phyloP scores from a whole-genome alignment of 2,888 invertebrate genomes.

The Geophilus truncorum region DNA sequence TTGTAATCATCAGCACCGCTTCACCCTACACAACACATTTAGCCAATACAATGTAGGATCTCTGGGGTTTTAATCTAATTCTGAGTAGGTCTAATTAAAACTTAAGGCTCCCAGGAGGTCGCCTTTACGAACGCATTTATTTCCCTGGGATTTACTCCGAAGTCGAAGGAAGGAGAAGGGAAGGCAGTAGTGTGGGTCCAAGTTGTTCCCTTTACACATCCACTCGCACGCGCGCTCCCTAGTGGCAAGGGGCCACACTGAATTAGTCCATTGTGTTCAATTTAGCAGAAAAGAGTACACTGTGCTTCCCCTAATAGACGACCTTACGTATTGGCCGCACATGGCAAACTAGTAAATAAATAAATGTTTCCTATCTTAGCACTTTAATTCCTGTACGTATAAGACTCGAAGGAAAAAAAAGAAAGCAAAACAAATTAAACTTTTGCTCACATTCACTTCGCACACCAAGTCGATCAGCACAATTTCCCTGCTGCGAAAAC shows the following conservation, averaged over 20 bases:
- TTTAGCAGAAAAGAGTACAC: constrained; percentile 31
- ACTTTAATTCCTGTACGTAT: not conserved
- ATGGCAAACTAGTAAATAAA: constrained; percentile 21
- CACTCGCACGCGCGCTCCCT: constrained; percentile 29
- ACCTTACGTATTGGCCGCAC: constrained; percentile 3
- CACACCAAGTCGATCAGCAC: not conserved
- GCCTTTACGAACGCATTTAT: constrained; percentile 34
- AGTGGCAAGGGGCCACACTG: constrained; percentile 22
- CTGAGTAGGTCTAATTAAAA: constrained; percentile 36
- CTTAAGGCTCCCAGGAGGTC: constrained; percentile 33
- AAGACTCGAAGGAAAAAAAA: not conserved
- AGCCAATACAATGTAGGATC: constrained; percentile 8
- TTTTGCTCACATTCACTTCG: constrained; percentile 16
- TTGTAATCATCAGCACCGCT: constrained; percentile 9
- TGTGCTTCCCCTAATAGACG: constrained; percentile 14
- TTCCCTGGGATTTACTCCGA: constrained; percentile 32
- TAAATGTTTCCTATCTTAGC: not conserved
- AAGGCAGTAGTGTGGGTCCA: constrained; percentile 22
- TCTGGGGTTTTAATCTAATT: constrained; percentile 35
- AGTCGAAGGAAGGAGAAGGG: constrained; percentile 28
- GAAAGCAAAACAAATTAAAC: constrained; percentile 18
- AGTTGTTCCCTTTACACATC: constrained; percentile 23
- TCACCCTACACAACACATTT: not conserved
- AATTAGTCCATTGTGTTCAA: constrained; percentile 34
- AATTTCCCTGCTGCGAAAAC: constrained; percentile 24